Conservation (phyloP, 2,888 invertebrate genomes). For the Hartigia nigra region DNA sequence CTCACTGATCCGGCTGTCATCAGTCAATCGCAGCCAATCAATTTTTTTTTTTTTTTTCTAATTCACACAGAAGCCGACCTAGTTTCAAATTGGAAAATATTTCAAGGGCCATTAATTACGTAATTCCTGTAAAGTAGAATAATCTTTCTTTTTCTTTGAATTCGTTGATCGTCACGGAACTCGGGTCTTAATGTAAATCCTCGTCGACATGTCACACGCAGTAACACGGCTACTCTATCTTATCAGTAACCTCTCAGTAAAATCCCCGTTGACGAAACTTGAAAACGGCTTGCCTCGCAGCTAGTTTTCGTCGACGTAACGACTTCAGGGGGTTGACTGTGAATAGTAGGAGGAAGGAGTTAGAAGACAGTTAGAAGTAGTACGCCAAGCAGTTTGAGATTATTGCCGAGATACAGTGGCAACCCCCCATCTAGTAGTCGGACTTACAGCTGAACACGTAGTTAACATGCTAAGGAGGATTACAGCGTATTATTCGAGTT, state of each 20-base stretch:
- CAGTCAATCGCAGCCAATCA: neutral
- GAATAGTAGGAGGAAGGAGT: neutral
- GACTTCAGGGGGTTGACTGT: neutral
- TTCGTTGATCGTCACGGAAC: neutral
- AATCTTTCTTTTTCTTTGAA: neutral
- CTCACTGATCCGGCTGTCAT: neutral
- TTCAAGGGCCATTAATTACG: too few species aligned
- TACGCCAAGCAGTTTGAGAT: slow-evolving; percentile 39
- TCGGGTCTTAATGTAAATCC: neutral
- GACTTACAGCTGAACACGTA: slow-evolving; percentile 44
- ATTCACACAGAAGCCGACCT: neutral
- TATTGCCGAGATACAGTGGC: slow-evolving; percentile 38
- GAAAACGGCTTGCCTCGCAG: slow-evolving; percentile 1
- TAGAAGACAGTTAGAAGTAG: slow-evolving; percentile 22
- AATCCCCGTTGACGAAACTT: neutral
- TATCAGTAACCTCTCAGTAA: neutral
- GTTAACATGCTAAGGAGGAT: slow-evolving; percentile 47
- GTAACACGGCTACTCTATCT: neutral
- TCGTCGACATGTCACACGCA: neutral
- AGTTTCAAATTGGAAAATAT: neutral
- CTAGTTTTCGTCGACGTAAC: neutral
- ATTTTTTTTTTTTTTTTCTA: neutral
- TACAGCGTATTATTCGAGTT: slow-evolving; percentile 44
- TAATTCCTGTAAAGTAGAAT: neutral
- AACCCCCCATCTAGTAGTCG: slow-evolving; percentile 23